These are phyloP conservation scores for Poecilobothrus nobilitatus DNA, from an alignment of 2,888 invertebrate species.

Conservation along the genomic window DNA sequence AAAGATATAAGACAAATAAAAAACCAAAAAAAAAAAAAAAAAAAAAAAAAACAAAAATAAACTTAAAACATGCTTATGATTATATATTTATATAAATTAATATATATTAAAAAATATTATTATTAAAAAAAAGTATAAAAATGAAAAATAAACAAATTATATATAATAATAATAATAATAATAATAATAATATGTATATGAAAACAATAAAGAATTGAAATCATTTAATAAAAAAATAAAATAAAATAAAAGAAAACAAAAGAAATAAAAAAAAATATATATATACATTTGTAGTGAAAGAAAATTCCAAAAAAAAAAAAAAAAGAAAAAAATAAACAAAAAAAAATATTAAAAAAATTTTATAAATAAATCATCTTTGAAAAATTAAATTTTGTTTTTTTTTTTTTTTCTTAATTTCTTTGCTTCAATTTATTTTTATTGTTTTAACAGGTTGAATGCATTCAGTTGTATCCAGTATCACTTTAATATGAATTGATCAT, in stretches of 20 bases:
- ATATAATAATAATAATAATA: too few relatives aligned
- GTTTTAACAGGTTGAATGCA: too few relatives aligned
- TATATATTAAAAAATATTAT: neutral
- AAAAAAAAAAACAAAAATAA: neutral
- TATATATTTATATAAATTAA: neutral
- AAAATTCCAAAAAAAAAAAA: neutral
- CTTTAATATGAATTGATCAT: too few relatives aligned
- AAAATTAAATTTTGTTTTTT: too few relatives aligned
- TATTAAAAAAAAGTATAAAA: neutral
- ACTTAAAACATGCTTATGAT: neutral
- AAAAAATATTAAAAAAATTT: neutral
- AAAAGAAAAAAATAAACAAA: neutral
- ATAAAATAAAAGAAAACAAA: neutral
- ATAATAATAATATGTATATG: neutral
- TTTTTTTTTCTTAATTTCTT: neutral
- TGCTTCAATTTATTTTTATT: too few relatives aligned
- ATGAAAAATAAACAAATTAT: neutral
- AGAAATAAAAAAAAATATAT: neutral
- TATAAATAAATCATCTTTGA: slow-evolving; percentile 4
- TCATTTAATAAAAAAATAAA: neutral
- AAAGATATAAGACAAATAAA: too few relatives aligned
- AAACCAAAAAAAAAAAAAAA: too few relatives aligned
- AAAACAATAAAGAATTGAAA: neutral
- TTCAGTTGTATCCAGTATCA: too few relatives aligned
- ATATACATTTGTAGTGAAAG: neutral